Evolutionary conservation across 2,888 invertebrate species (phyloP), one percentile per base, ranked within the genome.

Genomic region (Cerastoderma edule): DNA sequence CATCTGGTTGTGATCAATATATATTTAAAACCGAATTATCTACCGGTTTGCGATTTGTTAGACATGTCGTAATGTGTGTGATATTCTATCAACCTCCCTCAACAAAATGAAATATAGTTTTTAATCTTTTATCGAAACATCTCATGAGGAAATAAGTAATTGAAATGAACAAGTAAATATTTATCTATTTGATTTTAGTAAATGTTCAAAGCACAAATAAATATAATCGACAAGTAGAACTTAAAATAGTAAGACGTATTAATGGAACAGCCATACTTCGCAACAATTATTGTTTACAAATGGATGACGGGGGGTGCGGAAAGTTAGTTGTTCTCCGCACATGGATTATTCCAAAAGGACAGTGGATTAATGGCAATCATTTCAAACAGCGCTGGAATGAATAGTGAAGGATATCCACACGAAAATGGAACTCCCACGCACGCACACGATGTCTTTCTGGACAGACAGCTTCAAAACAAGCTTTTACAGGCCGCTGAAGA

Each of bases 401-500:
- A 67, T 57, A 73, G 75, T 75, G 75, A 72, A 53, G 71, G 63
- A 66, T 50, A 56, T 56, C 39, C 73, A 53, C 53, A 67, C 16
- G 64, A 73, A 32, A 72, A 72, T 46, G 63, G 53, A 39, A 73
- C 75, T 46, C 73, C 83, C 56, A 83, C 75, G 68, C 84, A 86
- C 74, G 86, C 80, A 60, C 73, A 67, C 24, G 84, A 81, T 68
- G 77, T 81, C 33, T 84, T 78, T 64, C 60, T 81, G 22, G 89
- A 89, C 67, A 72, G 84, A 73, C 85, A 86, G 73, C 65, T 89
- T 54, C 87, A 88, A 56, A 83, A 84, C 68, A 84, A 84, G 78
- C 77, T 89, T 46, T 70, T 89, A 30, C 87, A 86, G 76, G 83
- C 84, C 68, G 87, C 85, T 67, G 88, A 88, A 72, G 80, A 74